Evolutionary conservation across 2,113 vertebrate species (phyloP), one percentile per base, ranked within the genome.

Genomic region (Heterotilapia buettikoferi): DNA sequence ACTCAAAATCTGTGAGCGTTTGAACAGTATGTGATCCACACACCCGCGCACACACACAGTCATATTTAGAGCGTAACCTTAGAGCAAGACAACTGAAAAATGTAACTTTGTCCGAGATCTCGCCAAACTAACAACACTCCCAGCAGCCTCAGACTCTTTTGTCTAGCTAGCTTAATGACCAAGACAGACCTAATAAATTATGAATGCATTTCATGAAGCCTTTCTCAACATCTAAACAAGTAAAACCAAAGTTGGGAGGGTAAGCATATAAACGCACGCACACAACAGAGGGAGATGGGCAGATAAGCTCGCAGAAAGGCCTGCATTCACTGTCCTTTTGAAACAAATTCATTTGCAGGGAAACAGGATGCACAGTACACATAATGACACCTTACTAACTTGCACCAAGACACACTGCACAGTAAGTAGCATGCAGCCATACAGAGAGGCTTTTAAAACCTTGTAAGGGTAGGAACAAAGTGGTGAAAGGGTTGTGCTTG

Each of bases 341-440:
- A 86, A 80, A 80, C 5, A 21, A 61, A 31, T 29, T 56, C 12
- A 21, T 52, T 40, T 86, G 52, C 53, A 82, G 9, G 24, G 29
- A 50, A 86, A 5, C n/a, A 38, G 63, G 54, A 36, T 57, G 63
- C 24, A 16, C 52, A 29, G 29, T 0, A 71, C 26, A 80, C 16
- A 31, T 31, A 16, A 53, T 47, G 18, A 87, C 82, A 85, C 36
- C 18, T 63, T 43, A 86, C 8, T 40, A 45, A 66, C 29, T 63
- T 63, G 18, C 29, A 47, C 13, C 10, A 84, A 47, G 40, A 50
- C 7, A 54, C 9, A 24, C 29, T 33, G 50, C 19, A 80, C 13
- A 53, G 38, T 61, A 40, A 71, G 63, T 12, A 82, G 16, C 19
- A 36, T 26, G 21, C 76, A 45, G 45, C 45, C 52, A 36, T 29